These are phyloP conservation scores for Lasioglossum baleicum DNA, from an alignment of 1,140 invertebrate genomes.

Conservation along the genomic window DNA sequence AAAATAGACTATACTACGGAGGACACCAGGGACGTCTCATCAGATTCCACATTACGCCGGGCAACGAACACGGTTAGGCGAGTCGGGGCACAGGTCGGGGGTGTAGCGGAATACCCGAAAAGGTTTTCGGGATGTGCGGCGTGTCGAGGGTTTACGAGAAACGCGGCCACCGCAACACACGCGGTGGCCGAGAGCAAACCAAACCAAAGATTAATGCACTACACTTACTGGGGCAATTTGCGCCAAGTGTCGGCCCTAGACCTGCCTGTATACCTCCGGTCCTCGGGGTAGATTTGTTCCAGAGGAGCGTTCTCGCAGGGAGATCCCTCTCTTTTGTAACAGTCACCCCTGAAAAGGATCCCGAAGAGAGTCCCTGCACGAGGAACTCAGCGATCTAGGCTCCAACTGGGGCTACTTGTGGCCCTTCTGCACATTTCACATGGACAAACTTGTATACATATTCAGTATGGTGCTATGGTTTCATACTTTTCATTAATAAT, in stretches of 20 bases:
- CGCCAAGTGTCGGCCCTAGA: conserved; percentile 73
- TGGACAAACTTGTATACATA: too few species aligned
- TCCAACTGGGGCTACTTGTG: too few species aligned
- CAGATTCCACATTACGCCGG: neutral
- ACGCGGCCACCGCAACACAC: conserved; percentile 71
- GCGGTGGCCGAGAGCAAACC: conserved; percentile 68
- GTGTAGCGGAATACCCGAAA: conserved; percentile 52
- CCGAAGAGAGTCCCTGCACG: neutral
- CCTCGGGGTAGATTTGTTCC: conserved; percentile 62
- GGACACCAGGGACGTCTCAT: conserved; percentile 4
- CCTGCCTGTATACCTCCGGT: conserved; percentile 55
- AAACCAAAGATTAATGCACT: conserved; percentile 81
- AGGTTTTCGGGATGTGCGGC: conserved; percentile 57
- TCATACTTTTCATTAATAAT: too few species aligned
- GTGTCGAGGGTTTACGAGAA: conserved; percentile 68
- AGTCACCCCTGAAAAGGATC: conserved; percentile 38
- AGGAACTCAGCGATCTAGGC: too few species aligned
- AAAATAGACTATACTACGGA: neutral
- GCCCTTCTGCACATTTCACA: too few species aligned
- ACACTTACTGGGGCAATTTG: conserved; percentile 80
- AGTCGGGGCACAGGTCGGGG: conserved; percentile 1
- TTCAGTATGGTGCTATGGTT: too few species aligned
- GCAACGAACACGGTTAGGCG: conserved; percentile 3
- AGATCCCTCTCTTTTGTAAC: conserved; percentile 49
- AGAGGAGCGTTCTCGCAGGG: conserved; percentile 38